These are phyloP conservation scores for Hemiprocne comata DNA, from an alignment of 2,113 vertebrate species.

Conservation along the genomic window DNA sequence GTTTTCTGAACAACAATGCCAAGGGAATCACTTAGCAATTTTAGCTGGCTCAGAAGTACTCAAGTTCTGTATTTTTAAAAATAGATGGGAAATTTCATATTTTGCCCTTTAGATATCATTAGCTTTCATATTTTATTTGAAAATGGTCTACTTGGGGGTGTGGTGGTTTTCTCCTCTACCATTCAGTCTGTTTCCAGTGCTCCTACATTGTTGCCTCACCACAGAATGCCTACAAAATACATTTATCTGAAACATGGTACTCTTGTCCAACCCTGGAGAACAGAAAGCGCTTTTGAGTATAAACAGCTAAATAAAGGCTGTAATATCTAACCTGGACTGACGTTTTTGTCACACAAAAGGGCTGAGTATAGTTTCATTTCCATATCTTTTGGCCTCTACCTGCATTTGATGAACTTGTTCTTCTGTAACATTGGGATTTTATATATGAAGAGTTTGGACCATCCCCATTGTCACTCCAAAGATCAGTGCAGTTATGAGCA, in stretches of 20 bases:
- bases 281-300: background rate
- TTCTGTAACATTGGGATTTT: background rate
- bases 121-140: background rate
- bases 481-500: background rate
- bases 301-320: background rate
- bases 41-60: background rate
- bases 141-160: background rate
- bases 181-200: background rate
- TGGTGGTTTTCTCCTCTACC: background rate
- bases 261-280: background rate
- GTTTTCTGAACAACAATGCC: background rate
- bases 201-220: background rate
- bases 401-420: background rate
- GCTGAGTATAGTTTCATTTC: background rate
- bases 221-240: background rate
- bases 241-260: background rate
- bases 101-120: background rate
- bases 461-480: background rate
- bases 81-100: background rate
- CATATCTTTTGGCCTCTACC: background rate
- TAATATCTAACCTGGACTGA: background rate
- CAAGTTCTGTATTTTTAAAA: background rate
- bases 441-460: background rate
- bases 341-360: fast-evolving
- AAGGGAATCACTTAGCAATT: background rate